These are phyloP conservation scores for Pararge aegeria DNA, from an alignment of 1,140 invertebrate species.

Conservation along the genomic window DNA sequence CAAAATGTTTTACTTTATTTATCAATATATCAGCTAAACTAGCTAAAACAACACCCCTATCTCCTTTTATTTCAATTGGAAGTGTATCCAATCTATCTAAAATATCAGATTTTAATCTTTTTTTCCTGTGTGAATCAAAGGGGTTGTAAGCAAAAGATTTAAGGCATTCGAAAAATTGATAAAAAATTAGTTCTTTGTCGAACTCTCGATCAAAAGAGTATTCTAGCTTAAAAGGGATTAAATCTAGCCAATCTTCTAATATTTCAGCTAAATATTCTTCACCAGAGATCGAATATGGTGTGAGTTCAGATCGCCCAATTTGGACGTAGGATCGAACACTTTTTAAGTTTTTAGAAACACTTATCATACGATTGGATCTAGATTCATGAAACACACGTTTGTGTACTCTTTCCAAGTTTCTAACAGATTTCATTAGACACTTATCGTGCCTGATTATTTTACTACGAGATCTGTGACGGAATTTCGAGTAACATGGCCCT, in stretches of 20 bases:
- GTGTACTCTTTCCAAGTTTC: not conserved
- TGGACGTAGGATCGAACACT: not conserved
- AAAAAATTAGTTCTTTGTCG: conserved; percentile 31
- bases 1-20: conserved; percentile 27
- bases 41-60: conserved; percentile 24
- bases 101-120: conserved; percentile 34
- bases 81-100: conserved; percentile 33
- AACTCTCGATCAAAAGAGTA: conserved; percentile 24
- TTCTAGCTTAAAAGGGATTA: conserved; percentile 31
- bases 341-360: not conserved
- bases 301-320: conserved; percentile 13
- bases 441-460: conserved; percentile 6
- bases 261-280: conserved; percentile 25
- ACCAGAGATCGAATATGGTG: not conserved
- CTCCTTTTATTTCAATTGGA: conserved; percentile 24
- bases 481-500: conserved; percentile 9
- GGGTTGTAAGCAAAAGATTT: conserved; percentile 6
- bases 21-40: conserved; percentile 31
- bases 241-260: conserved; percentile 34
- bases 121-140: conserved; percentile 16
- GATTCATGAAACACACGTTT: not conserved
- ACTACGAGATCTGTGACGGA: conserved; percentile 2
- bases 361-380: not conserved
- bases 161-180: conserved; percentile 26
- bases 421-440: conserved; percentile 4